A percentile compares a stretch with the other conserved stretches of the same genome.
phyloP scores from a whole-genome alignment of 1,140 invertebrate species.

The Eciton burchellii region DNA sequence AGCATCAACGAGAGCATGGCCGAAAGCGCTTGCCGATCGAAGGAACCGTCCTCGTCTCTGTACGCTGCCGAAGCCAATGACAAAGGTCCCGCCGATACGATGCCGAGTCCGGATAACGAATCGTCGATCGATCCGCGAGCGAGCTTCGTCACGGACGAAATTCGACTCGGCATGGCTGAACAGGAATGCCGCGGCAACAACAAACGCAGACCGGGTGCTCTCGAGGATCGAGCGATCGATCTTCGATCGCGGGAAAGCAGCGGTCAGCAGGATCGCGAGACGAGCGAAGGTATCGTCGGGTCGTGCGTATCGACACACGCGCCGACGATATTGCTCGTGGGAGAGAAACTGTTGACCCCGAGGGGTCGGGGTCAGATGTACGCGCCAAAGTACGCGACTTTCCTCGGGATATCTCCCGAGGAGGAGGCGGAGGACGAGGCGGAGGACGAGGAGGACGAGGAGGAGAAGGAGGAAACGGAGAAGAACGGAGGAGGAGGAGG shows the following conservation, averaged over 20 bases:
- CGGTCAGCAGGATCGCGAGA: neutral
- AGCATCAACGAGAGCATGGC: constrained; percentile 4
- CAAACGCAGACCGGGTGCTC: constrained; percentile 47
- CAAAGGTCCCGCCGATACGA: too few species aligned
- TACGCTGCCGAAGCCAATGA: too few species aligned
- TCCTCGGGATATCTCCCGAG: constrained; percentile 3
- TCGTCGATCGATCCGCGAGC: constrained; percentile 5
- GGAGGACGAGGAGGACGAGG: neutral
- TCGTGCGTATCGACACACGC: neutral
- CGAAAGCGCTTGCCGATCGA: too few species aligned
- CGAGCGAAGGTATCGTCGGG: neutral
- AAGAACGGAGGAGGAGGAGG: too few species aligned
- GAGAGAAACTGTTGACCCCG: too few species aligned
- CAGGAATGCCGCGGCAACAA: constrained; percentile 13
- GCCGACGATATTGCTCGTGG: neutral
- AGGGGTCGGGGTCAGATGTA: too few species aligned
- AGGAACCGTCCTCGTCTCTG: too few species aligned
- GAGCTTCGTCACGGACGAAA: constrained; percentile 20
- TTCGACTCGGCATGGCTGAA: neutral
- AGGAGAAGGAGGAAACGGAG: neutral
- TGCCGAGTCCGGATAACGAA: too few species aligned
- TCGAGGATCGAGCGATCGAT: neutral
- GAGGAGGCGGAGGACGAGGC: neutral
- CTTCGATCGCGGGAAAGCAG: neutral
- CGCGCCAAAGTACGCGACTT: constrained; percentile 20